Evolutionary conservation across 1,140 invertebrate genomes (phyloP).

Genomic region (Pantala flavescens): DNA sequence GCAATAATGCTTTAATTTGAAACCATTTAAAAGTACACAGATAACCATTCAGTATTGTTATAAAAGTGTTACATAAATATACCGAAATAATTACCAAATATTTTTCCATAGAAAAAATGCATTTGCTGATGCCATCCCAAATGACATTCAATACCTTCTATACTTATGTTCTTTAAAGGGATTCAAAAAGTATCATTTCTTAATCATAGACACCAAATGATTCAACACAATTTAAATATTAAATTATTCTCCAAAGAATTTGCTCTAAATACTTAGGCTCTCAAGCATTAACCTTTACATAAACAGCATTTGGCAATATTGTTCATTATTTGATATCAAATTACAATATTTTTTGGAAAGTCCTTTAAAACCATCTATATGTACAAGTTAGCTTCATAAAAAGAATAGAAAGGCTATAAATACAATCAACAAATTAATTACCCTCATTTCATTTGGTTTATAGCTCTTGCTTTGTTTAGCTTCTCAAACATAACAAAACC

Average conservation of each 20-base stretch:
- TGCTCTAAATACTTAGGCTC: too few relatives aligned
- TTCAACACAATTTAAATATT: too few relatives aligned
- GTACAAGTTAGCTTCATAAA: too few relatives aligned
- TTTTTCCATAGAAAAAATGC: conserved; percentile 3
- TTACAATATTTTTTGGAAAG: background rate
- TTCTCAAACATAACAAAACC: background rate
- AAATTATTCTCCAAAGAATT: too few relatives aligned
- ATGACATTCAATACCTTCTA: background rate
- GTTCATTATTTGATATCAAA: background rate
- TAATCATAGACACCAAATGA: too few relatives aligned
- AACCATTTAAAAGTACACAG: background rate
- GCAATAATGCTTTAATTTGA: background rate
- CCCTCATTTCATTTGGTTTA: background rate
- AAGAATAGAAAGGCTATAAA: too few relatives aligned
- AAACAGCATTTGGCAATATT: background rate
- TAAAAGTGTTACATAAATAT: conserved; percentile 11
- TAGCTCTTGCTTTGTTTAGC: background rate
- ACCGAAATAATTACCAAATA: conserved; percentile 1
- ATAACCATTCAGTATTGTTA: background rate
- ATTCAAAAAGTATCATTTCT: background rate
- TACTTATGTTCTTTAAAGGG: background rate
- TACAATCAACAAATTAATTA: background rate
- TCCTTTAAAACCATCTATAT: background rate
- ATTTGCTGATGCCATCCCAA: background rate
- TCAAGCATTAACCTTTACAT: too few relatives aligned